A percentile compares a stretch with the other conserved stretches of the same genome.
Conservation (phyloP, 2,888 invertebrate species). For the Elegia similella region DNA sequence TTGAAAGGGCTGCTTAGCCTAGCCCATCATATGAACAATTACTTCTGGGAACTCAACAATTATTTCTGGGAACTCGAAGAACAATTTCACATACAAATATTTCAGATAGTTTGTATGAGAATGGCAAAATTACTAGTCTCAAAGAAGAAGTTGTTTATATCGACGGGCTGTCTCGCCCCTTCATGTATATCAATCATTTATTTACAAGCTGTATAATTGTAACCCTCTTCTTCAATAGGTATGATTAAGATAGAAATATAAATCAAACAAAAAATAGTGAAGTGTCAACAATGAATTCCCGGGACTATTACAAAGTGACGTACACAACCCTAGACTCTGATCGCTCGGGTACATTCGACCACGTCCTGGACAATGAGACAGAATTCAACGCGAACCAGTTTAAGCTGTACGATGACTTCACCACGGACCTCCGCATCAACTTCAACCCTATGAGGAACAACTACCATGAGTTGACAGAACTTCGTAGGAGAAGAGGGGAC, state of each 20-base stretch:
- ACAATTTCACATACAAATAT: too few relatives aligned
- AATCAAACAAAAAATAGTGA: constrained; percentile 24
- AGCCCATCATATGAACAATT: too few relatives aligned
- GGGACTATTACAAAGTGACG: constrained; percentile 69
- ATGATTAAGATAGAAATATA: constrained; percentile 20
- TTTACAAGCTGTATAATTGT: too few relatives aligned
- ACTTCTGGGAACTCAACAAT: too few relatives aligned
- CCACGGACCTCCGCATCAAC: constrained; percentile 65
- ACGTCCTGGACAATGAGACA: constrained; percentile 69
- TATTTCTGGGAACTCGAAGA: too few relatives aligned
- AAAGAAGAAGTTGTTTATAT: too few relatives aligned
- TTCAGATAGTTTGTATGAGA: too few relatives aligned
- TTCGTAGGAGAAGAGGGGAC: constrained; percentile 50
- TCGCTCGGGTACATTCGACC: constrained; percentile 44
- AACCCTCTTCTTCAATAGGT: not conserved
- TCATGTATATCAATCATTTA: too few relatives aligned
- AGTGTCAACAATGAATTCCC: constrained; percentile 57
- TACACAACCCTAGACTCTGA: constrained; percentile 52
- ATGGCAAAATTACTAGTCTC: too few relatives aligned
- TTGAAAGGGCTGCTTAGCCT: too few relatives aligned
- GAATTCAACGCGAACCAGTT: constrained; percentile 77
- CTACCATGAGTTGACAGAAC: constrained; percentile 49
- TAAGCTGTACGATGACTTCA: constrained; percentile 75
- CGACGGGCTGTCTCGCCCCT: too few relatives aligned
- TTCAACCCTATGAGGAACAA: constrained; percentile 61